Evolutionary conservation across 2,113 vertebrate genomes (phyloP), one percentile per base, ranked within the genome.

Genomic region (Coregonus clupeaformis): DNA sequence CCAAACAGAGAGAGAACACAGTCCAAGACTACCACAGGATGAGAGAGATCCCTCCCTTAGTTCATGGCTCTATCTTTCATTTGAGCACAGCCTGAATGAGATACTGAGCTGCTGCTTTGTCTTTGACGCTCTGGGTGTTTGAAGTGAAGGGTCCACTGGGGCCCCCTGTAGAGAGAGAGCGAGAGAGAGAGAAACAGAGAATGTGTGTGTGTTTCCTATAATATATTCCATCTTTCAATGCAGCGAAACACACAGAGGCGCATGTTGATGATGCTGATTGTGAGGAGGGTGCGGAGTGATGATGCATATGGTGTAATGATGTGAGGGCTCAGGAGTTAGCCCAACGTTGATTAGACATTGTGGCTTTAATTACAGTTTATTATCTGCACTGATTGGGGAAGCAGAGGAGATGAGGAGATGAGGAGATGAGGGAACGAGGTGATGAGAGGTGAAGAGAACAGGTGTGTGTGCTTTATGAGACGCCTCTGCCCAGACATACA

Each of bases 301-400:
- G 73, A n/a, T 36, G 65, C 0, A 18, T 36, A 18, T 20, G 47
- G 14, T 27, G 47, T 16, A 30, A 9, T 5, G 18, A 18, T 47
- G 68, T 3, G n/a, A 16, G 67, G 3, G 45, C 25, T 60, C 20
- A 60, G 3, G 18, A 42, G 16, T 16, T 29, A 20, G 24, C 6
- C 73, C 24, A 30, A 20, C 25, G 18, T 72, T 83, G 75, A 83
- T 77, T 79, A 81, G 80, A 55, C 71, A 75, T 81, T 83, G 64
- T 66, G 77, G 76, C 73, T 77, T 77, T 80, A 85, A 87, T 85
- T 83, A 82, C 73, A 71, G 72, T 71, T 62, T 71, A 80, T 85
- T 78, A 87, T 79, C 80, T 77, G 77, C 79, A 74, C 74, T 79
- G 80, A 84, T 85, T 87, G 78, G 74, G 47, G 36, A 13, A 52